Evolutionary conservation across 2,797 vertebrate species (phyloP).

Genomic region (Myioborus miniatus): DNA sequence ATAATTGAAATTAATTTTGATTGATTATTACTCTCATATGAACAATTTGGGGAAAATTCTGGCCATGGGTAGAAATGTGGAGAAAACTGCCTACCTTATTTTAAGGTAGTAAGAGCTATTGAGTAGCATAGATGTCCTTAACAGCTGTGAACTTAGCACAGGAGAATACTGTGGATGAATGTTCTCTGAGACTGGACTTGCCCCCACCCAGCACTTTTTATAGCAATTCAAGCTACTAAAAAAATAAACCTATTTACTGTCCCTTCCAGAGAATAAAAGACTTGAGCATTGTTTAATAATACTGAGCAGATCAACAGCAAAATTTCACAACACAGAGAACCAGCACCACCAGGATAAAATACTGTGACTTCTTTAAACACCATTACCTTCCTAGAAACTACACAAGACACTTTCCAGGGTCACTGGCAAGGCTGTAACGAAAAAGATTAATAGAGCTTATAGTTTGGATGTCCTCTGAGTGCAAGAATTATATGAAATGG

Average conservation of each 20-base stretch:
- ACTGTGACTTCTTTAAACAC: not conserved
- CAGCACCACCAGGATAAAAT: not conserved
- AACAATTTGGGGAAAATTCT: not conserved
- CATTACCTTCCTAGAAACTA: not conserved
- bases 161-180: not conserved
- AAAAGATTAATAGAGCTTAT: not conserved
- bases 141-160: not conserved
- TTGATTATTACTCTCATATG: not conserved
- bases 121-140: not conserved
- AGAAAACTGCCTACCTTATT: not conserved
- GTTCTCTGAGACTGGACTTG: not conserved
- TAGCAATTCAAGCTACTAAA: not conserved
- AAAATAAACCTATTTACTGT: not conserved
- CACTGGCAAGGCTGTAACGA: not conserved
- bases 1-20: not conserved
- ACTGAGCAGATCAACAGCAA: not conserved
- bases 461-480: not conserved
- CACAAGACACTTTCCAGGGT: not conserved
- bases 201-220: not conserved
- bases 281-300: not conserved
- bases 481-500: not conserved
- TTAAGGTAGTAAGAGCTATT: not conserved
- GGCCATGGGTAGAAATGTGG: not conserved
- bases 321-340: not conserved
- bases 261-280: not conserved